These are phyloP conservation scores for Mamestra brassicae DNA, from an alignment of 2,888 invertebrate species.

Conservation along the genomic window DNA sequence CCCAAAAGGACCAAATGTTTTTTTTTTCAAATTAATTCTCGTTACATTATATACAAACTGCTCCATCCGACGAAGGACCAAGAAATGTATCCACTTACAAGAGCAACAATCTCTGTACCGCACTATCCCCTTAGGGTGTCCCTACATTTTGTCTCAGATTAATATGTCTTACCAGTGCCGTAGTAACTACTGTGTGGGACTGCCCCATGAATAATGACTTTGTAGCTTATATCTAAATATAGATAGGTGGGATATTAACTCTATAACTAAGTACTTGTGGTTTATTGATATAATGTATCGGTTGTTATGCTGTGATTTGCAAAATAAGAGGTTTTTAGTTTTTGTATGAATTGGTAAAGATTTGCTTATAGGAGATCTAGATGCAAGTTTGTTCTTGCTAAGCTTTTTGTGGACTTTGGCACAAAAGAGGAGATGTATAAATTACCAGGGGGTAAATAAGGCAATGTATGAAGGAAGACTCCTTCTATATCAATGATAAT, in stretches of 20 bases:
- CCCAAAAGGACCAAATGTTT: neutral
- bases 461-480: too few species aligned
- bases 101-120: conserved; percentile 41
- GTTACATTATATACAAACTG: neutral
- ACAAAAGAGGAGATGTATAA: too few species aligned
- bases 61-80: neutral
- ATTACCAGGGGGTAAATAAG: too few species aligned
- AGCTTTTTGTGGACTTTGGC: too few species aligned
- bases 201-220: conserved; percentile 46
- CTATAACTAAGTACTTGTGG: neutral
- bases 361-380: too few species aligned
- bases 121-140: conserved; percentile 48
- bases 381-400: too few species aligned
- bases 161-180: conserved; percentile 52
- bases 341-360: neutral
- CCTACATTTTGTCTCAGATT: conserved; percentile 60
- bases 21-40: too few species aligned
- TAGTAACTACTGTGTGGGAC: conserved; percentile 61
- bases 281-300: conserved; percentile 5
- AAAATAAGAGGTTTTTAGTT: neutral
- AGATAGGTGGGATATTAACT: neutral
- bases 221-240: neutral
- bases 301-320: neutral
- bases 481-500: too few species aligned
- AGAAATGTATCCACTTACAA: neutral